These are phyloP conservation scores for Linnaemya tessellans DNA, from an alignment of 2,888 invertebrate species.

Conservation along the genomic window DNA sequence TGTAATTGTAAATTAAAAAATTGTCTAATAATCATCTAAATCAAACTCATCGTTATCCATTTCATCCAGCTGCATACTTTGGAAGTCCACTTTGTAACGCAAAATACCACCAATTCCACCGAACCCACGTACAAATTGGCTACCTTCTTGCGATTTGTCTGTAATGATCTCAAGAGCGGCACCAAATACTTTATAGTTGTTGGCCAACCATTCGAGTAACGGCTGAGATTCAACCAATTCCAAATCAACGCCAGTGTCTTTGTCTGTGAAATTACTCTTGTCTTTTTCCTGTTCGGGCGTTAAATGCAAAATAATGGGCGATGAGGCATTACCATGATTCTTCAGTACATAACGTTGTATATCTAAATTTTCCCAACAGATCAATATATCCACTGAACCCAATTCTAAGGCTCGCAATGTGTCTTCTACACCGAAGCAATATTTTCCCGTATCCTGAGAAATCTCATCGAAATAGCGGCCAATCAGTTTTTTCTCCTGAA, in stretches of 20 bases:
- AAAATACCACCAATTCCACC: constrained; percentile 99
- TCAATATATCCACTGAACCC: constrained; percentile 98
- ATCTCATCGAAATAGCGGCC: constrained; percentile 92
- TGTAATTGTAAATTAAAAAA: constrained; percentile 46
- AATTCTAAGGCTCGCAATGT: constrained; percentile 98
- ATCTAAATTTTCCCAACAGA: constrained; percentile 99
- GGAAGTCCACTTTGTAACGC: constrained; percentile 99
- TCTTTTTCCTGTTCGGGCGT: constrained; percentile 99
- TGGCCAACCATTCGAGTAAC: constrained; percentile 99
- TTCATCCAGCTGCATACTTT: constrained; percentile 96
- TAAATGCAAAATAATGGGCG: constrained; percentile 93
- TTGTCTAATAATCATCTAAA: constrained; percentile 95
- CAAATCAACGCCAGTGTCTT: constrained; percentile 99
- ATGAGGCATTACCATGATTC: constrained; percentile 88
- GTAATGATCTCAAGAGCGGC: constrained; percentile 99
- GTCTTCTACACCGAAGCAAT: constrained; percentile 99
- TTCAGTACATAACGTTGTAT: constrained; percentile 98
- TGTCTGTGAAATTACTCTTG: constrained; percentile 98
- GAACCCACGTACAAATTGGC: constrained; percentile 99
- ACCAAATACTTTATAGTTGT: constrained; percentile 99
- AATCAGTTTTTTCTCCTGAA: constrained; percentile 99
- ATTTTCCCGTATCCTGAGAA: constrained; percentile 97
- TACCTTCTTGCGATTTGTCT: constrained; percentile 99
- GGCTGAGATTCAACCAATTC: constrained; percentile 99
- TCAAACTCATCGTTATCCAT: constrained; percentile 92